Conservation (phyloP, 2,797 vertebrate species). For the Microchirus variegatus region DNA sequence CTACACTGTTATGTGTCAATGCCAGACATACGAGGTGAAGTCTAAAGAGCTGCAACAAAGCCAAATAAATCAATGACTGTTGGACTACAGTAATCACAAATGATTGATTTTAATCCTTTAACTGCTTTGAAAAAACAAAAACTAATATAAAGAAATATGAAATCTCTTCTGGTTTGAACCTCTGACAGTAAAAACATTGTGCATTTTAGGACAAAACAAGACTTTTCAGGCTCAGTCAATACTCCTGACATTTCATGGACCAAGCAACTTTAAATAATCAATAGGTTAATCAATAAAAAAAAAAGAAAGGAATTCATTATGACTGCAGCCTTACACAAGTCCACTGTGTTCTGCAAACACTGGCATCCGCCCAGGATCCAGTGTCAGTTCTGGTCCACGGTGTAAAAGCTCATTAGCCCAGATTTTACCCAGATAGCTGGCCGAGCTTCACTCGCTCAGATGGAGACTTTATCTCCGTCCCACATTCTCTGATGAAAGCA, state of each 20-base stretch:
- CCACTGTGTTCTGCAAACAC: conserved; percentile 7
- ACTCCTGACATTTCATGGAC: neutral
- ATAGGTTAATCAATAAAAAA: conserved; percentile 33
- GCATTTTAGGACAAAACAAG: too few species aligned
- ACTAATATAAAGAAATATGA: too few species aligned
- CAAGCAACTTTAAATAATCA: neutral
- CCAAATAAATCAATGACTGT: too few species aligned
- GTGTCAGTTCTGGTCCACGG: conserved; percentile 37
- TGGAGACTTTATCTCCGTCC: conserved; percentile 59
- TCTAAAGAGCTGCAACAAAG: neutral
- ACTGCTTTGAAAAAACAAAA: too few species aligned
- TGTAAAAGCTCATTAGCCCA: conserved; percentile 45
- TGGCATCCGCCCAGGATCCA: conserved; percentile 19
- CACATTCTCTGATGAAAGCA: conserved; percentile 71
- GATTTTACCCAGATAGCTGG: conserved; percentile 60
- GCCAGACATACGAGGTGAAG: too few species aligned
- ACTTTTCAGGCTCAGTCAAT: too few species aligned
- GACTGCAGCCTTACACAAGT: neutral
- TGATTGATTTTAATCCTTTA: neutral
- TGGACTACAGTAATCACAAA: conserved; percentile 6
- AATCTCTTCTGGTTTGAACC: too few species aligned
- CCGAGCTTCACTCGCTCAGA: conserved; percentile 46
- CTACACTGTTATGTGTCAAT: too few species aligned
- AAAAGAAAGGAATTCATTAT: neutral
- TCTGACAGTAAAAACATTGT: too few species aligned